Evolutionary conservation across 2,888 invertebrate species (phyloP).

Genomic region (Phania funesta): DNA sequence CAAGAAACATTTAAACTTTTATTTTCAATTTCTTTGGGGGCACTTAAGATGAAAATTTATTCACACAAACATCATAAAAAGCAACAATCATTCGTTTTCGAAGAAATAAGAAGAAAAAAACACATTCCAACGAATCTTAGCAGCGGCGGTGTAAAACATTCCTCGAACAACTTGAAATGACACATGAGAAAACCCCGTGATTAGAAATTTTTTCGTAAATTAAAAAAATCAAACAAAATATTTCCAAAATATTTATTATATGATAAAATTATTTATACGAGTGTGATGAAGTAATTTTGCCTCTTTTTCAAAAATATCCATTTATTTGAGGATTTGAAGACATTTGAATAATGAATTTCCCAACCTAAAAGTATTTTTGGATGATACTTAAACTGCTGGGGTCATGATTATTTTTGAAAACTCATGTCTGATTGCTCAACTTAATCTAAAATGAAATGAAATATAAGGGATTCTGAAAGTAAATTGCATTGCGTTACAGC

Average conservation of each 20-base stretch:
- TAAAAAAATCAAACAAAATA: background rate
- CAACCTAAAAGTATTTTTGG: too few species aligned
- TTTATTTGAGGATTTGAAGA: too few species aligned
- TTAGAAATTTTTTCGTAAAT: background rate
- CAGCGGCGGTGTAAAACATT: conserved; percentile 16
- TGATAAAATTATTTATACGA: background rate
- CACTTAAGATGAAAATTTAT: conserved; percentile 35
- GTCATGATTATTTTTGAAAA: too few species aligned
- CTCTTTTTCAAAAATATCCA: background rate
- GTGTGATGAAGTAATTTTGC: background rate
- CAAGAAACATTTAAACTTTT: conserved; percentile 23
- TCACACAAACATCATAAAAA: conserved; percentile 30
- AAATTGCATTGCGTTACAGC: too few species aligned
- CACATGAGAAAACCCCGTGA: conserved; percentile 45
- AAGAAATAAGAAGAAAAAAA: background rate
- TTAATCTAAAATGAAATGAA: too few species aligned
- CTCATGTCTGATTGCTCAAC: too few species aligned
- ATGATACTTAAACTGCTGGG: too few species aligned
- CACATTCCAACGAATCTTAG: conserved; percentile 8
- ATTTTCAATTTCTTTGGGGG: conserved; percentile 6
- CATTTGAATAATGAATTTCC: too few species aligned
- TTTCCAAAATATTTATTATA: background rate
- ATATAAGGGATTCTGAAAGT: too few species aligned
- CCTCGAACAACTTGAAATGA: conserved; percentile 11
- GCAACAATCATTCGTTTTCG: background rate